These are phyloP conservation scores for Varanus salvator DNA, from an alignment of 2,113 vertebrate species.

Conservation along the genomic window DNA sequence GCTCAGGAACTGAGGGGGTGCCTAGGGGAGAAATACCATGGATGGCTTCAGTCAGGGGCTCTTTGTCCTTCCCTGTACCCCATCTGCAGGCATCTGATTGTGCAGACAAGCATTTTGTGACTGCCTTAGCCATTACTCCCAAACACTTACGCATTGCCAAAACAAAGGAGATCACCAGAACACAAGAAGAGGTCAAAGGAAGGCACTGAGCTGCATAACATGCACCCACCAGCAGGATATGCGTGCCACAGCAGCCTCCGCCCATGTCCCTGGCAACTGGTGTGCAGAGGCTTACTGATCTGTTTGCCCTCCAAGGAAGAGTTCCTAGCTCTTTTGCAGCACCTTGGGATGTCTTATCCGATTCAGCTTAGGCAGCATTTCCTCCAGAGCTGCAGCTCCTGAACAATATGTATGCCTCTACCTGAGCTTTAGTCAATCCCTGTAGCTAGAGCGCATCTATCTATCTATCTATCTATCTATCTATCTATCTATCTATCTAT, in stretches of 20 bases:
- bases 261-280: too few relatives aligned
- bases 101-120: not conserved
- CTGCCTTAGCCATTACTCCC: not conserved
- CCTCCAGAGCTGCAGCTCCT: not conserved
- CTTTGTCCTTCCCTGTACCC: not conserved
- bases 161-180: too few relatives aligned
- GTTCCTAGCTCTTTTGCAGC: not conserved
- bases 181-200: too few relatives aligned
- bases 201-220: not conserved
- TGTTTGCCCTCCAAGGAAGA: not conserved
- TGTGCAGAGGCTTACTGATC: too few relatives aligned
- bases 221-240: too few relatives aligned
- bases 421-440: not conserved
- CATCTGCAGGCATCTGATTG: not conserved
- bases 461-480: too few relatives aligned
- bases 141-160: not conserved
- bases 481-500: too few relatives aligned
- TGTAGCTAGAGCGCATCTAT: too few relatives aligned
- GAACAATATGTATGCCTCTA: not conserved
- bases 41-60: fast-evolving
- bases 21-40: slow-evolving; percentile 28
- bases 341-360: not conserved
- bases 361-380: not conserved
- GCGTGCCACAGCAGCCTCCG: too few relatives aligned
- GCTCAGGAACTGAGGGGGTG: slow-evolving; percentile 47